Percentiles rank a stretch among this genome's conserved stretches.
These are phyloP conservation scores for Gymnothorax reevesii DNA, from an alignment of 2,797 vertebrate species.

Conservation along the genomic window DNA sequence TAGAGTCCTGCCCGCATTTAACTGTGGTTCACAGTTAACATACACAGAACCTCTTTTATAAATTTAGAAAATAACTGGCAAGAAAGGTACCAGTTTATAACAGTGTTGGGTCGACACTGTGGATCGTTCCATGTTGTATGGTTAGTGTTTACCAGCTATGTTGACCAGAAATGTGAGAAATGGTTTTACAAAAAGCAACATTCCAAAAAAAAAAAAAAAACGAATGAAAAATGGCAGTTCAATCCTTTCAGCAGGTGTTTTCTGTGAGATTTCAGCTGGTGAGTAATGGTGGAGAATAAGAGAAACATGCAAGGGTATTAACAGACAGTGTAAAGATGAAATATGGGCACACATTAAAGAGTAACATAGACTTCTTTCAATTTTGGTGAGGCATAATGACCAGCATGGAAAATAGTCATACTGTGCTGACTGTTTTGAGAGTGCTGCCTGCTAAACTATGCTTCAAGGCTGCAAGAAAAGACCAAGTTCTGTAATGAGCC, in stretches of 20 bases:
- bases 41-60: no score
- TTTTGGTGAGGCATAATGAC: neutral
- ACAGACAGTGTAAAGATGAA: neutral
- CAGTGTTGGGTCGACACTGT: neutral
- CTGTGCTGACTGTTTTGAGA: neutral
- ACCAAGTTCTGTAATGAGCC: no score
- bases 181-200: neutral
- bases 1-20: no score
- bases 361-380: neutral
- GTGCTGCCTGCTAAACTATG: neutral
- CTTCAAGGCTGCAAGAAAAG: no score
- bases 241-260: neutral
- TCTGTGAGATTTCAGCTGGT: neutral
- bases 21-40: no score
- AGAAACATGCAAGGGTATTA: neutral
- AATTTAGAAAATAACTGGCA: no score
- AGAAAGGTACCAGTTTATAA: no score
- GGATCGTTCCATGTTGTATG: neutral
- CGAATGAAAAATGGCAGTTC: no score
- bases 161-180: neutral
- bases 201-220: neutral
- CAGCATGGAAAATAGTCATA: neutral
- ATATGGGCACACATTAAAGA: neutral
- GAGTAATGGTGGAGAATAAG: neutral
- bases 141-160: neutral